phyloP scores from a whole-genome alignment of 2,113 vertebrate species.

The Trematocara macrostoma region DNA sequence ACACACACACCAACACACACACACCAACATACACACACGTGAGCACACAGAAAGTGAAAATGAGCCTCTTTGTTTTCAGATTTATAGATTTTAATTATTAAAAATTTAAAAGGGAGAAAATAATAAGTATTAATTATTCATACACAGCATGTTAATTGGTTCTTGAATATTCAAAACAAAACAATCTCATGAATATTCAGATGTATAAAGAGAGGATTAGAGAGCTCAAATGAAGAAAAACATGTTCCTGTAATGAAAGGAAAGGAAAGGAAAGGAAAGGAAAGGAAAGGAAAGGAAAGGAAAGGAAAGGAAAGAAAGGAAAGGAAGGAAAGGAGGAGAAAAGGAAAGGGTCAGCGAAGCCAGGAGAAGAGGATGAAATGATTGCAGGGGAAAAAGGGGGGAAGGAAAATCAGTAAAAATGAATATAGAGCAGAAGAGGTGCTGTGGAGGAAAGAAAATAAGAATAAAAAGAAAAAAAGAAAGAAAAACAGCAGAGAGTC shows the following conservation, averaged over 20 bases:
- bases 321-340: neutral
- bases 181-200: constrained; percentile 61
- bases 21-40: neutral
- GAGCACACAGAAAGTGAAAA: constrained; percentile 14
- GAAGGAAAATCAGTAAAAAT: neutral
- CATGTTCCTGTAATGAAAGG: constrained; percentile 38
- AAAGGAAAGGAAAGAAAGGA: neutral
- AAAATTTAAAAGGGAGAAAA: constrained; percentile 54
- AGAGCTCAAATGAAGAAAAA: constrained; percentile 43
- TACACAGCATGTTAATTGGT: constrained; percentile 55
- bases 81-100: constrained; percentile 64
- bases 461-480: constrained; percentile 9
- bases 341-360: neutral
- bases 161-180: constrained; percentile 68
- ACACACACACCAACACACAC: neutral
- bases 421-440: neutral
- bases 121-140: constrained; percentile 67
- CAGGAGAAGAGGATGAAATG: neutral
- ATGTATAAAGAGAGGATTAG: constrained; percentile 49
- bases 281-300: neutral
- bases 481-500: constrained; percentile 17
- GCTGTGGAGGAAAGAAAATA: neutral
- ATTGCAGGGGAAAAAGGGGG: neutral
- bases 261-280: neutral
- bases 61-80: constrained; percentile 51